Evolutionary conservation across 2,113 vertebrate genomes (phyloP).

Genomic region (Mustelus asterias): DNA sequence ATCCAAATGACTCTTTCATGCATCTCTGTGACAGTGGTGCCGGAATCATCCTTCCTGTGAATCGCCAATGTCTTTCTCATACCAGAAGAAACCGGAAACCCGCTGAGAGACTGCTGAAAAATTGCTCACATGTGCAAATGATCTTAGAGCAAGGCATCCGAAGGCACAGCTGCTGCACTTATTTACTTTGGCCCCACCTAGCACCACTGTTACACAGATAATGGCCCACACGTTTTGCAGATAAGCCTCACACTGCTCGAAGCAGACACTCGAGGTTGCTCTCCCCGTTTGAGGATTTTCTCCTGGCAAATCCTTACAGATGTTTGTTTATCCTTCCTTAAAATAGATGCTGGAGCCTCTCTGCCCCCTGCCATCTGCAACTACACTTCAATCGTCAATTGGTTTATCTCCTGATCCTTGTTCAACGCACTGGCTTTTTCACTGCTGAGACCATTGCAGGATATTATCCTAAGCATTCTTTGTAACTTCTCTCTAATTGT

Average conservation of each 20-base stretch:
- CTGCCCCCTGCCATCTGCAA: too few species aligned
- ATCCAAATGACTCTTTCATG: conserved; percentile 7
- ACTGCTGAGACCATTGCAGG: background rate
- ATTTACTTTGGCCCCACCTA: conserved; percentile 50
- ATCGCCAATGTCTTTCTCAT: background rate
- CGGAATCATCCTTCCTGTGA: conserved; percentile 28
- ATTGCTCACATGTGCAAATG: conserved; percentile 66
- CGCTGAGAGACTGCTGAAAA: conserved; percentile 63
- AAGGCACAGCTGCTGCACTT: conserved; percentile 53
- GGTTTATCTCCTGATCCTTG: background rate
- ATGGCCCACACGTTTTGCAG: conserved; percentile 44
- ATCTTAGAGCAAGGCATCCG: conserved; percentile 57
- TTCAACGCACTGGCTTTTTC: background rate
- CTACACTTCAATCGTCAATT: background rate
- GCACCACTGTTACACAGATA: conserved; percentile 45
- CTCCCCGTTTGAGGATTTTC: conserved; percentile 1
- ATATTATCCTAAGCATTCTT: background rate
- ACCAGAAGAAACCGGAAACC: conserved; percentile 49
- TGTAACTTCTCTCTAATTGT: background rate
- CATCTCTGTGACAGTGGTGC: background rate
- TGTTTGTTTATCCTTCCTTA: conserved; percentile 23
- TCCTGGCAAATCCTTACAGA: background rate
- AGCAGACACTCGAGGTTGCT: conserved; percentile 39
- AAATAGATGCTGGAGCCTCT: background rate
- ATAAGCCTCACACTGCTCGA: conserved; percentile 47